These are phyloP conservation scores for Clarias fuscus DNA, from an alignment of 2,797 vertebrate genomes.

Conservation along the genomic window DNA sequence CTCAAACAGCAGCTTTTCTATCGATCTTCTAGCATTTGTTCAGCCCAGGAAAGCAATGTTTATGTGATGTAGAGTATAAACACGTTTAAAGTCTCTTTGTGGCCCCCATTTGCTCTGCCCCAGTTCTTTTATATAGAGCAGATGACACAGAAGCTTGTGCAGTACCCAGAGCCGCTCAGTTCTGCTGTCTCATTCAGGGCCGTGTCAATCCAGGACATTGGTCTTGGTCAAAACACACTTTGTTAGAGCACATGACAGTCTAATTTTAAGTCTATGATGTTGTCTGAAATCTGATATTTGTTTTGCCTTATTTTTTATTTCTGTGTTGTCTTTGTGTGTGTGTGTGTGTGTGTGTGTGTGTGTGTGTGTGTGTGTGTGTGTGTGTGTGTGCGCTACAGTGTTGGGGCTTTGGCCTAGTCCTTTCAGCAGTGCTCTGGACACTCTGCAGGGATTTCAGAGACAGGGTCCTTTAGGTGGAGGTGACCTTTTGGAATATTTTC, in stretches of 20 bases:
- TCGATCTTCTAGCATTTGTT: constrained; percentile 11
- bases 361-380: constrained; percentile 11
- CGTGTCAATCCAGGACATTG: constrained; percentile 24
- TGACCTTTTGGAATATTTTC: constrained; percentile 87
- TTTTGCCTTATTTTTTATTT: not conserved
- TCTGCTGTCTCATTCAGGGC: constrained; percentile 53
- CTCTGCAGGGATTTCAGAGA: constrained; percentile 79
- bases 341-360: constrained; percentile 36
- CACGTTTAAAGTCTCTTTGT: constrained; percentile 33
- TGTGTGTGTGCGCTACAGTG: constrained; percentile 34
- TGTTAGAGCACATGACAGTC: not conserved
- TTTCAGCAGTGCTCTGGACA: constrained; percentile 78
- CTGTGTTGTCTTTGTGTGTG: not conserved
- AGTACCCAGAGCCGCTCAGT: constrained; percentile 37
- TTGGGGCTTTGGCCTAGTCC: constrained; percentile 34
- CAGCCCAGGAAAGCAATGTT: not conserved
- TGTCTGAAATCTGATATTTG: not conserved
- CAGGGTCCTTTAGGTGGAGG: constrained; percentile 78
- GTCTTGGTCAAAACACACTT: not conserved
- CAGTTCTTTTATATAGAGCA: constrained; percentile 49
- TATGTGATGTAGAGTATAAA: not conserved
- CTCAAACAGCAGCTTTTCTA: constrained; percentile 6
- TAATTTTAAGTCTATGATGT: not conserved
- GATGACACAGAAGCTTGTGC: constrained; percentile 40
- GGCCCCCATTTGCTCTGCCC: constrained; percentile 51